Percentiles rank a stretch among this genome's conserved stretches.
These are phyloP conservation scores for Crocodylus rhombifer DNA, from an alignment of 2,797 vertebrate species.

Conservation along the genomic window DNA sequence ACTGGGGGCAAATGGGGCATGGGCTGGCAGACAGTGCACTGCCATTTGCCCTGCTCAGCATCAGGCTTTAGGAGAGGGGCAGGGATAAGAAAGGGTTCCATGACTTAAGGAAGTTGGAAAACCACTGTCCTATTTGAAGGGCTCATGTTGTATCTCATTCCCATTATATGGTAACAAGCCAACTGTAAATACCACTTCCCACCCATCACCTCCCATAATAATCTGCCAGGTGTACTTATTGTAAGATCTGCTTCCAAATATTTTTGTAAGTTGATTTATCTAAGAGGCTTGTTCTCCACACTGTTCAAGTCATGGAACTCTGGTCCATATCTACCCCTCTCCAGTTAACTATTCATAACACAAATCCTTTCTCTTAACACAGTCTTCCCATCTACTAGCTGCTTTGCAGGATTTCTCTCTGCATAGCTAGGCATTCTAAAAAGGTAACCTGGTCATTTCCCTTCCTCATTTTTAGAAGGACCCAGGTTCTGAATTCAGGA, in stretches of 20 bases:
- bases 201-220: conserved; percentile 14
- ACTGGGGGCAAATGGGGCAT: too few species aligned
- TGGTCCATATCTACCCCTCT: background rate
- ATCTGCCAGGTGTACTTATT: conserved; percentile 8
- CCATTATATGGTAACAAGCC: conserved; percentile 53
- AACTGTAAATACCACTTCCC: background rate
- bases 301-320: background rate
- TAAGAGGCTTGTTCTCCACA: background rate
- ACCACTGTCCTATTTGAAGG: background rate
- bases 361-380: background rate
- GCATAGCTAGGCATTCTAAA: background rate
- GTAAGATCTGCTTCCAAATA: conserved; percentile 21
- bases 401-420: background rate
- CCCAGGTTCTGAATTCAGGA: background rate
- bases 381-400: background rate
- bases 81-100: too few species aligned
- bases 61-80: too few species aligned
- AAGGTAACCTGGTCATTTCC: background rate
- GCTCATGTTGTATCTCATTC: conserved; percentile 53
- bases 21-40: too few species aligned
- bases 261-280: background rate
- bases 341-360: background rate
- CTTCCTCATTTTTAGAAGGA: background rate
- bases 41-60: too few species aligned
- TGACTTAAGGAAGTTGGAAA: too few species aligned